phyloP scores from a whole-genome alignment of 1,140 invertebrate species.

The Neodiprion fabricii region DNA sequence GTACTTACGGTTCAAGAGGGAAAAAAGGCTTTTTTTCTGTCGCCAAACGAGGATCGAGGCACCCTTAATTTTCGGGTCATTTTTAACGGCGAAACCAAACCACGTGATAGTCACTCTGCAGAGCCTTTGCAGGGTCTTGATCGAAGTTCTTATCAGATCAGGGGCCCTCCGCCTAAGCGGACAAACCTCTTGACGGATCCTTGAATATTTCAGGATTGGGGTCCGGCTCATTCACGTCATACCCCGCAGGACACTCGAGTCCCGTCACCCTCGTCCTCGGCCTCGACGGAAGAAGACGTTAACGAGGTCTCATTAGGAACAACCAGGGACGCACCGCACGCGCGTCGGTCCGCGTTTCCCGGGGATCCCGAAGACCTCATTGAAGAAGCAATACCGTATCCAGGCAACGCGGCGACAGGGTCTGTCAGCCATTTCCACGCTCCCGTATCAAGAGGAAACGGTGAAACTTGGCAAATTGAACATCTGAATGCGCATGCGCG shows the following conservation, averaged over 20 bases:
- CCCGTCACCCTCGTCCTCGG: conserved; percentile 22
- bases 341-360: conserved; percentile 36
- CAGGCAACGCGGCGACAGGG: too few species aligned
- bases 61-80: too few species aligned
- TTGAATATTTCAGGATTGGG: conserved; percentile 60
- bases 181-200: conserved; percentile 35
- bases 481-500: too few species aligned
- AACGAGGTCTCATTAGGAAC: conserved; percentile 57
- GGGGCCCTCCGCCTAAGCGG: conserved; percentile 21
- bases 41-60: too few species aligned
- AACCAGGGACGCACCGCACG: conserved; percentile 29
- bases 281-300: conserved; percentile 50
- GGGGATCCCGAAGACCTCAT: conserved; percentile 34
- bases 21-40: too few species aligned
- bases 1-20: too few species aligned
- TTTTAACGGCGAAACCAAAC: too few species aligned
- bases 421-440: too few species aligned
- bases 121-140: conserved; percentile 38
- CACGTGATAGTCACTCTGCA: too few species aligned
- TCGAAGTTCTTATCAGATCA: conserved; percentile 54
- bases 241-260: conserved; percentile 33
- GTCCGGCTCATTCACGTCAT: conserved; percentile 42
- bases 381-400: too few species aligned
- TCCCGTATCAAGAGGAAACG: too few species aligned
- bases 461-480: too few species aligned